phyloP scores from a whole-genome alignment of 2,113 vertebrate species.

The Esox niger region DNA sequence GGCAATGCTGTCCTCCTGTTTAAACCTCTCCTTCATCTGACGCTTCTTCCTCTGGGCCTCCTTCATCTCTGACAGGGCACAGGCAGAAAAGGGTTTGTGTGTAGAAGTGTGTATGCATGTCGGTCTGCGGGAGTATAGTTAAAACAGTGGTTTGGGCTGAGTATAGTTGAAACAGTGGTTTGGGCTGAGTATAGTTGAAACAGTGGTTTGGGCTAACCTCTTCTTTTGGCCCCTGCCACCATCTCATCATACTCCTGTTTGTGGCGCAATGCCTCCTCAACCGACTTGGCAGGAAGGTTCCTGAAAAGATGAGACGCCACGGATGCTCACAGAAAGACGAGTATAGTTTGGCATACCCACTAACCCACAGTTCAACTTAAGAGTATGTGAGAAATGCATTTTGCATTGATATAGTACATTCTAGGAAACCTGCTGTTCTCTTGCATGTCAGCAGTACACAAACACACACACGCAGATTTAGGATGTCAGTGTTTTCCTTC shows the following conservation, averaged over 20 bases:
- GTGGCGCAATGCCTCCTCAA: constrained; percentile 85
- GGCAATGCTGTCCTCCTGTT: constrained; percentile 84
- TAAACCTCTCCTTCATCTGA: constrained; percentile 85
- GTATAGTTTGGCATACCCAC: background rate
- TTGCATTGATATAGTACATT: too few relatives aligned
- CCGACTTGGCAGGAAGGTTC: constrained; percentile 85
- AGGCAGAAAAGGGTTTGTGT: background rate
- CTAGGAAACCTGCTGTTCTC: too few relatives aligned
- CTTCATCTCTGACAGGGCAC: constrained; percentile 76
- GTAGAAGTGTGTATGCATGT: background rate
- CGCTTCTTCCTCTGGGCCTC: constrained; percentile 86
- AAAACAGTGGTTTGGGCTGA: too few relatives aligned
- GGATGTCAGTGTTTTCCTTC: too few relatives aligned
- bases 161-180: too few relatives aligned
- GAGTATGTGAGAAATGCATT: too few relatives aligned
- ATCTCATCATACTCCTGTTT: constrained; percentile 86
- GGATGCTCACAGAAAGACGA: constrained; percentile 24
- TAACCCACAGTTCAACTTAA: background rate
- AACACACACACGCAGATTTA: too few relatives aligned
- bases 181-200: background rate
- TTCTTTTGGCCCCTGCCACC: constrained; percentile 86
- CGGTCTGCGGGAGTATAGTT: too few relatives aligned
- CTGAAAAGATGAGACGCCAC: constrained; percentile 58
- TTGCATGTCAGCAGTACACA: too few relatives aligned
- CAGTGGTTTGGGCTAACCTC: constrained; percentile 63